Base-by-base conservation (phyloP, 1,140 invertebrate species). In the Drosophila tropicalis region DNA sequence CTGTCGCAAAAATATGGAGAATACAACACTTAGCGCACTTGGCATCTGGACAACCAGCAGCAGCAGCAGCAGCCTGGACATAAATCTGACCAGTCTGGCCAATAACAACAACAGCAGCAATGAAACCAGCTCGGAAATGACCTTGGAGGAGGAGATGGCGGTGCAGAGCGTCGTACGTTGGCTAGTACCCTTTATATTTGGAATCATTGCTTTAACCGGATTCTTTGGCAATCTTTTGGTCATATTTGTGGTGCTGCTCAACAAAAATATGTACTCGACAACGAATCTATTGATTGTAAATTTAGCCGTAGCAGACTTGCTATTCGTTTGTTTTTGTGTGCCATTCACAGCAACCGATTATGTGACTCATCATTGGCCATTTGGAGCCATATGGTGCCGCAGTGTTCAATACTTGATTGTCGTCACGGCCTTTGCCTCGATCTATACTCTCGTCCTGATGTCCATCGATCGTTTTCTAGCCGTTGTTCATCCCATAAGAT, bases 401-500 rank as follows among this genome's bases (percentile, higher is more conserved):
- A 95, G 96, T 10, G 96, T 97, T 0, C 94, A 94, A 74, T 94
- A 94, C 64, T 91, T 94, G 56, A 97, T 97, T 67, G 96, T 97
- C 62, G 97, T 98, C 1, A 98, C 97, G 10, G 98, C 97, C 1
- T 98, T 97, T 82, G 97, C 97, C 5, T 98, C 97, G 72, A 98
- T 99, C 10, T 99, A 98, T 91, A 99, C 98, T 0, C 93, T 99
- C n/a, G 97, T 99, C 0, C 94, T 99, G 36, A 99, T 99, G 98
- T 98, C 97, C 6, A 92, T 99, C 9, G 98, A 99, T 92, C 95
- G 98, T 64, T 99, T 98, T 92, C 93, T 99, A 81, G 98, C 98
- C 2, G 97, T 99, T 1, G 98, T 98, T 0, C 97, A 98, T 93
- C 97, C 98, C 0, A 97, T 99, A 67, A 93, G 95, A 1, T 98